phyloP scores from a whole-genome alignment of 2,113 vertebrate genomes.

The Hippocampus abdominalis region DNA sequence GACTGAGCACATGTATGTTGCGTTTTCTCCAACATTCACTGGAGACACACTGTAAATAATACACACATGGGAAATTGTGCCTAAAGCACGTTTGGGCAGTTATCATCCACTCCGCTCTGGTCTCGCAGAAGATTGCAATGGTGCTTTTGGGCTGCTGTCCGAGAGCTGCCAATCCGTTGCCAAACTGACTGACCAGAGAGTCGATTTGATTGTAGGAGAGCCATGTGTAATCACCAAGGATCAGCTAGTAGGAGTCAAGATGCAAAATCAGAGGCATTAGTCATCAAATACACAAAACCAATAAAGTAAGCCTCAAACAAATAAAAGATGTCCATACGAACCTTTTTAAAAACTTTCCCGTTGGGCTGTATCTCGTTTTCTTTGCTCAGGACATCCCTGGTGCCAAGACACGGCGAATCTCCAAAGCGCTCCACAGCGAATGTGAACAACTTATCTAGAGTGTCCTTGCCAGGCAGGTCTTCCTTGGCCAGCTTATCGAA shows the following conservation, averaged over 20 bases:
- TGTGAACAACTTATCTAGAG: slow-evolving; percentile 89
- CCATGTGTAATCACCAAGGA: slow-evolving; percentile 90
- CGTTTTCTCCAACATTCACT: not conserved
- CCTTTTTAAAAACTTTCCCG: slow-evolving; percentile 98
- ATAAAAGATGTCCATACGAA: slow-evolving; percentile 38
- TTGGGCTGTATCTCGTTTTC: slow-evolving; percentile 91
- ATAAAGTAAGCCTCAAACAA: not conserved
- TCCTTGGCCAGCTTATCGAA: slow-evolving; percentile 82
- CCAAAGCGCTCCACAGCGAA: slow-evolving; percentile 82
- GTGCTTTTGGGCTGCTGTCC: slow-evolving; percentile 81
- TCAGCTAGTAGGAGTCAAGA: slow-evolving; percentile 73
- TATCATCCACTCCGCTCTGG: slow-evolving; percentile 94
- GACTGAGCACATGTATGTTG: not conserved
- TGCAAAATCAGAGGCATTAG: not conserved
- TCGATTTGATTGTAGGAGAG: slow-evolving; percentile 83
- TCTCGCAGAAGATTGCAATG: slow-evolving; percentile 96
- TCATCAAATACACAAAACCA: not conserved
- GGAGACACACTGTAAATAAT: not conserved
- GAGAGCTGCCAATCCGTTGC: slow-evolving; percentile 82
- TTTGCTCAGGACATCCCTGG: slow-evolving; percentile 84
- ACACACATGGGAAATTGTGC: slow-evolving; percentile 89
- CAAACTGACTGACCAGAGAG: slow-evolving; percentile 70
- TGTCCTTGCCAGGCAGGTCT: slow-evolving; percentile 87
- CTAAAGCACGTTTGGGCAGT: slow-evolving; percentile 91
- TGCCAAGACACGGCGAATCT: slow-evolving; percentile 82